A percentile compares a stretch with the other conserved stretches of the same genome.
phyloP scores from a whole-genome alignment of 2,113 vertebrate genomes.

The Tetrao urogallus region DNA sequence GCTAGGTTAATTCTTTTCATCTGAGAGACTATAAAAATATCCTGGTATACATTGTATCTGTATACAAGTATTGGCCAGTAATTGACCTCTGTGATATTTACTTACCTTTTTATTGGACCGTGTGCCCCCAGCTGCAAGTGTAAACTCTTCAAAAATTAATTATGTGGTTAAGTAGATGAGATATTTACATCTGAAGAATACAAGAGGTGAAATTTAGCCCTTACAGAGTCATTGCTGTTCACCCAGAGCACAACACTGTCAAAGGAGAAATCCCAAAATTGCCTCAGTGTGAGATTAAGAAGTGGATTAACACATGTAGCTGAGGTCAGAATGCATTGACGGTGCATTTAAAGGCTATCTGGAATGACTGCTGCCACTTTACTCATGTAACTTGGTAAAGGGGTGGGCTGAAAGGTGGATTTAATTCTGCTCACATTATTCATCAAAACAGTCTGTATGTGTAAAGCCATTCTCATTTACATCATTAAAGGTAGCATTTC shows the following conservation, averaged over 20 bases:
- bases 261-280: not conserved
- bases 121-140: not conserved
- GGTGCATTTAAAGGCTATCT: not conserved
- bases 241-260: fast-evolving
- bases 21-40: not conserved
- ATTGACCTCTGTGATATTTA: not conserved
- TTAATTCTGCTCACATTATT: not conserved
- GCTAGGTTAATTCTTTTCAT: not conserved
- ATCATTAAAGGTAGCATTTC: not conserved
- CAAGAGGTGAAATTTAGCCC: not conserved
- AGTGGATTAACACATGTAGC: not conserved
- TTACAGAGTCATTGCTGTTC: not conserved
- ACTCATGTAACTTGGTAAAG: not conserved
- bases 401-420: not conserved
- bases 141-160: not conserved
- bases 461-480: not conserved
- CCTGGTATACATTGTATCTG: not conserved
- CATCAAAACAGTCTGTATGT: not conserved
- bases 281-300: not conserved
- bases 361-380: not conserved
- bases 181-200: not conserved
- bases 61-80: not conserved
- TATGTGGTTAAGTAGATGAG: not conserved
- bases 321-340: not conserved
- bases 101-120: not conserved